Base-by-base conservation (phyloP, 2,797 vertebrate species). In the Iguana delicatissima region DNA sequence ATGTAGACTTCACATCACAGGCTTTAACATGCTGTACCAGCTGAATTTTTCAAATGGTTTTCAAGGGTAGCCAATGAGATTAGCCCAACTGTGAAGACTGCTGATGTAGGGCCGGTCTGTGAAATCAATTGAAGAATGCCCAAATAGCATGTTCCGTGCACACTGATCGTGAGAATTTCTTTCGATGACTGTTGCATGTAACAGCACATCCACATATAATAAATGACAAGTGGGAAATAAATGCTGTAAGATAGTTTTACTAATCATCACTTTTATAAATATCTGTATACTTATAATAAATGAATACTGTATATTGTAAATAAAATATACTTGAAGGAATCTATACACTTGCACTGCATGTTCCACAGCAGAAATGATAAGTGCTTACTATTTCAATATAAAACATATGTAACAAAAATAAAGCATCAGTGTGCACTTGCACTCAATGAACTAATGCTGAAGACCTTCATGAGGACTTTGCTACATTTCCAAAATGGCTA, bases 41-140 rank as follows among this genome's bases (percentile, higher is more conserved):
- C 77, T 86, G 20, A 90, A 73, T 46, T 26, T 90, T 46, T 73
- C 38, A 42, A 55, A 26, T 59, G 18, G 38, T 62, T 86, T 90
- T 90, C 84, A 90, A 86, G 69, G 20, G 38, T 59, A 72, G 3
- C 26, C 50, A 90, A 85, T 80, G 52, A 80, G 80, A 74, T 76
- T 73, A 83, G 38, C 83, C 6, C 55, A 84, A 42, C 82, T 73
- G 76, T 46, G 72, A 76, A 84, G 57, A 62, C n/a, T 42, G 52
- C 55, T 46, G 35, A 83, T 62, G 32, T 62, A 84, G 69, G 69
- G 73, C 55, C 72, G 76, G 57, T 35, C 72, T 76, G 32, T 84
- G 72, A 59, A 73, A 82, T 59, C 79, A 59, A 76, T 84, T 72
- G 59, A 64, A 89, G 55, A 52, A 50, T 84, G 52, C 59, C 38